Base-by-base conservation (phyloP, 2,113 vertebrate species). In the Cyanoramphus novaezelandiae region DNA sequence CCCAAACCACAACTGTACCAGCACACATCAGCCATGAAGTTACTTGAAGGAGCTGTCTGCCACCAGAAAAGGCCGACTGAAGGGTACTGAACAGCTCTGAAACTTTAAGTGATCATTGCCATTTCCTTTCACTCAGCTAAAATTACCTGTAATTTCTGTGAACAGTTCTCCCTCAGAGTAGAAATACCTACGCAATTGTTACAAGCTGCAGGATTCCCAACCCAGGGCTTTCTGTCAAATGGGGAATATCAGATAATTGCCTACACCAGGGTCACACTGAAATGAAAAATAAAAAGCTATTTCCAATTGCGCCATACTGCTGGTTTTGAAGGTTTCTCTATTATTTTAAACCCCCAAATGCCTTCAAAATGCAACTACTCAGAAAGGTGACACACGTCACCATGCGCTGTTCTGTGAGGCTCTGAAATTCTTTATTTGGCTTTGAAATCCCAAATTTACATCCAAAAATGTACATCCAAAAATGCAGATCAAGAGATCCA, bases 341-440 rank as follows among this genome's bases (percentile, higher is more conserved):
- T 3, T 25, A 11, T 53, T 79, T 82, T 6, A 35, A 91, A 67
- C 17, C 63, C 90, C 8, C 37, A 80, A 80, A 33, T 2, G 67
- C 65, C 67, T 69, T 65, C 74, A 5, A 35, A 74, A 53, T 1
- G 43, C 1, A 3, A 7, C 55, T 69, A 3, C 78, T 43, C 9
- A n/a, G 41, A 29, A 78, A 96, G 87, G 63, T 52, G 67, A 71
- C 29, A 20, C 25, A 7, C 2, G 25, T 21, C 31, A 9, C 23
- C 37, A 11, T 1, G 5, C 46, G 16, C 33, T 15, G n/a, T 0
- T 82, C 35, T 46, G 3, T 1, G 25, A 20, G 39, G 3, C 43
- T 59, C 69, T 11, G 44, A 49, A 76, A 91, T 76, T 53, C 69
- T 27, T 7, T 7, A 15, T 10, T 10, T 39, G 24, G 68, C 83